These are phyloP conservation scores for Talpa occidentalis DNA, from an alignment of 2,113 vertebrate species.

Conservation along the genomic window DNA sequence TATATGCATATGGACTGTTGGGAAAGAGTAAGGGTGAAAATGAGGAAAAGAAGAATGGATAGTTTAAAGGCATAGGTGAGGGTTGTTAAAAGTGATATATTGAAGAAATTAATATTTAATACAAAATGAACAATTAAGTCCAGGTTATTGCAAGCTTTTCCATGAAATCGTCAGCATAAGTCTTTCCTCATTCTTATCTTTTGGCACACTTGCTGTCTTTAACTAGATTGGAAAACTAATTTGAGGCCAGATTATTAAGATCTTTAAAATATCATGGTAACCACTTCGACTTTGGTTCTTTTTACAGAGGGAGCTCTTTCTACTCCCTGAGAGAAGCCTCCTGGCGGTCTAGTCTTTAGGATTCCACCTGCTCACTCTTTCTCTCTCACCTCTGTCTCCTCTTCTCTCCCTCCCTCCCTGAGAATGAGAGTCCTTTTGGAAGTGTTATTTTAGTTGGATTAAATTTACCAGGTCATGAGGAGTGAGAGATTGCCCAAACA, in stretches of 20 bases:
- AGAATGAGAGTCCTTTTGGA: background rate
- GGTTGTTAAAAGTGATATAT: background rate
- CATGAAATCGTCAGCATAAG: background rate
- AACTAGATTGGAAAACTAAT: background rate
- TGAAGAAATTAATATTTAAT: background rate
- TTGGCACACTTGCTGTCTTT: background rate
- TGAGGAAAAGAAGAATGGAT: background rate
- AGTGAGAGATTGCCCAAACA: background rate
- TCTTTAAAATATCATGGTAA: background rate
- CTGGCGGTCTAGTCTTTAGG: too few species aligned
- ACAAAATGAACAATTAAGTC: background rate
- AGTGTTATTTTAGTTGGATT: background rate
- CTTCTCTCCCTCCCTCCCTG: background rate
- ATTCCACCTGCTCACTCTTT: too few species aligned
- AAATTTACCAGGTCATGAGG: background rate
- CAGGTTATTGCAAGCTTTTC: background rate
- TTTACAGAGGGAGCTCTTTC: background rate
- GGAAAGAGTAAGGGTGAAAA: background rate
- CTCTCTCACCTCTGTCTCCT: too few species aligned
- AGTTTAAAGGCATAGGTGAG: background rate
- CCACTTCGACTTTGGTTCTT: background rate
- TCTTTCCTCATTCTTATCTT: background rate
- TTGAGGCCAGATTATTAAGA: background rate
- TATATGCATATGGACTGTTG: background rate
- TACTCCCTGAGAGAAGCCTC: background rate